Conservation (phyloP, 1,140 invertebrate species). For the Microplitis mediator region DNA sequence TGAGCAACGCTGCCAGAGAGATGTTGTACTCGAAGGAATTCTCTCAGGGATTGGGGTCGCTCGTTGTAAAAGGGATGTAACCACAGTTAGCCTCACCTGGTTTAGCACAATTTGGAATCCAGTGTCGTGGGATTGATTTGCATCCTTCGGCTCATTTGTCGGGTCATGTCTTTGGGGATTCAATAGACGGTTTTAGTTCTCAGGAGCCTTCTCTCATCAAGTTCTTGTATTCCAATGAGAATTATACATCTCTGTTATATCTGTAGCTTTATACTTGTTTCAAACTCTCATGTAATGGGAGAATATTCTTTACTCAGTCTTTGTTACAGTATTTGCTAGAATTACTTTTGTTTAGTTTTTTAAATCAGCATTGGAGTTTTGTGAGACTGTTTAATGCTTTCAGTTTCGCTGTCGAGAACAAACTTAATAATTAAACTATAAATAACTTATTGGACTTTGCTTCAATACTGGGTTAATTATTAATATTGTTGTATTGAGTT, state of each 20-base stretch:
- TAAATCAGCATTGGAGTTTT: too few relatives aligned
- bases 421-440: too few relatives aligned
- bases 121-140: slow-evolving; percentile 59
- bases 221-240: slow-evolving; percentile 11
- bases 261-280: too few relatives aligned
- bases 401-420: too few relatives aligned
- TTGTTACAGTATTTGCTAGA: too few relatives aligned
- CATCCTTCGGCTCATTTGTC: slow-evolving; percentile 59
- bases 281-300: too few relatives aligned
- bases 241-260: not conserved
- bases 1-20: not conserved
- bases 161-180: slow-evolving; percentile 50
- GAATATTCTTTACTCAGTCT: too few relatives aligned
- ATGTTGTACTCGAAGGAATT: not conserved
- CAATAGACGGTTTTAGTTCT: slow-evolving; percentile 2
- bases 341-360: too few relatives aligned
- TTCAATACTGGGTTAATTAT: too few relatives aligned
- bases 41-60: not conserved
- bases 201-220: slow-evolving; percentile 14
- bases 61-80: slow-evolving; percentile 50
- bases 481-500: too few relatives aligned
- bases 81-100: slow-evolving; percentile 46
- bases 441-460: too few relatives aligned
- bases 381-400: too few relatives aligned
- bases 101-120: slow-evolving; percentile 49